Percentiles rank a stretch among this genome's conserved stretches.
phyloP scores from a whole-genome alignment of 2,797 vertebrate species.

The Balearica regulorum region DNA sequence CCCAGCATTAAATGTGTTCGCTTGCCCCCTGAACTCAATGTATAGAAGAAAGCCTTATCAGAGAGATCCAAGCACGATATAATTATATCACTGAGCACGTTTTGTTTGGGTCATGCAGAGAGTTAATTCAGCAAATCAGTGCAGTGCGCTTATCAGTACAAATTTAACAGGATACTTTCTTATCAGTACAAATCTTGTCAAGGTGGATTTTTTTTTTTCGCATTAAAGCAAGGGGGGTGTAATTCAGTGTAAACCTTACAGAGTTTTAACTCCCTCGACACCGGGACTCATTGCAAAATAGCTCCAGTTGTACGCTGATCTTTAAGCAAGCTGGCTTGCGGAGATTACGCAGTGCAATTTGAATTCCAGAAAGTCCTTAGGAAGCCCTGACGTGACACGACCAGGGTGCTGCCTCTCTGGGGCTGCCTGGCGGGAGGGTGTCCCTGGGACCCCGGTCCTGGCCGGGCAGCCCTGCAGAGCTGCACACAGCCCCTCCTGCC shows the following conservation, averaged over 20 bases:
- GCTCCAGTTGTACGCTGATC: background rate
- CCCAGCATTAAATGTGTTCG: background rate
- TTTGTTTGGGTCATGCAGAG: background rate
- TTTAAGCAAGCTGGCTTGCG: background rate
- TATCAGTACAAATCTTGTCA: background rate
- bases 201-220: background rate
- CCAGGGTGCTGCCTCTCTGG: background rate
- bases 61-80: background rate
- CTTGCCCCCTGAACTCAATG: background rate
- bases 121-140: constrained; percentile 3
- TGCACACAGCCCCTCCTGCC: background rate
- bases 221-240: background rate
- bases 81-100: background rate
- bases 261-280: background rate
- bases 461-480: background rate
- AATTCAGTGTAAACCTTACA: background rate
- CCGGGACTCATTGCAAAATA: background rate
- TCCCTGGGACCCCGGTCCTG: accelerated
- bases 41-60: background rate
- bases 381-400: background rate
- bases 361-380: background rate
- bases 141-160: background rate
- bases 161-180: background rate
- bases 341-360: too few relatives aligned
- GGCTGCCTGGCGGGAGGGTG: background rate